These are phyloP conservation scores for Plebejus anna DNA, from an alignment of 2,888 invertebrate species.

Conservation along the genomic window DNA sequence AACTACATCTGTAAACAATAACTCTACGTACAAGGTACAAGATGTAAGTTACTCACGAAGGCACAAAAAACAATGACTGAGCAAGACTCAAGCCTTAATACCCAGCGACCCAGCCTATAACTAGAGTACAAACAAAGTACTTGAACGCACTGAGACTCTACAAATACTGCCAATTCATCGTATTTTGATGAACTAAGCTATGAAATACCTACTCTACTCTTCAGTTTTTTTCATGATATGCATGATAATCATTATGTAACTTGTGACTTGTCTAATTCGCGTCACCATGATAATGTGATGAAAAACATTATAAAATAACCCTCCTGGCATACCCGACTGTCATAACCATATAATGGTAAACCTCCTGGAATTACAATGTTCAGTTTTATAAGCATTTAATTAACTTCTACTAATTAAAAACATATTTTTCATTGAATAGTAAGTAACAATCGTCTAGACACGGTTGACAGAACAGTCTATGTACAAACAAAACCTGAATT, in stretches of 20 bases:
- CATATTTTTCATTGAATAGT: background rate
- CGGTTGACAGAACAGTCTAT: background rate
- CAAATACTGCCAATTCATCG: background rate
- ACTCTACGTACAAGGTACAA: background rate
- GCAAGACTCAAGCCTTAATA: background rate
- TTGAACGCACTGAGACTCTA: background rate
- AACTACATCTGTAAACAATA: background rate
- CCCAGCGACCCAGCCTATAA: constrained; percentile 5
- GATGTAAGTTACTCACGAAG: background rate
- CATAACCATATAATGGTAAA: no score
- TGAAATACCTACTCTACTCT: background rate
- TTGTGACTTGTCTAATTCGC: background rate
- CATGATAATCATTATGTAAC: background rate
- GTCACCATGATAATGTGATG: background rate
- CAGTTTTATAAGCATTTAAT: background rate
- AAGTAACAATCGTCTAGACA: background rate
- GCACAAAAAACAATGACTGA: background rate
- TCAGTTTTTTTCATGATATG: background rate
- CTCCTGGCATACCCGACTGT: no score
- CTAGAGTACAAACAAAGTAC: constrained; percentile 11
- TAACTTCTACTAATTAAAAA: background rate
- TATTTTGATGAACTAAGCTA: constrained; percentile 3
- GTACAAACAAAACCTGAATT: background rate
- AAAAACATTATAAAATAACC: background rate
- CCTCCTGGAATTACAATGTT: background rate